Evolutionary conservation across 1,140 invertebrate species (phyloP).

Genomic region (Lethocerus indicus): DNA sequence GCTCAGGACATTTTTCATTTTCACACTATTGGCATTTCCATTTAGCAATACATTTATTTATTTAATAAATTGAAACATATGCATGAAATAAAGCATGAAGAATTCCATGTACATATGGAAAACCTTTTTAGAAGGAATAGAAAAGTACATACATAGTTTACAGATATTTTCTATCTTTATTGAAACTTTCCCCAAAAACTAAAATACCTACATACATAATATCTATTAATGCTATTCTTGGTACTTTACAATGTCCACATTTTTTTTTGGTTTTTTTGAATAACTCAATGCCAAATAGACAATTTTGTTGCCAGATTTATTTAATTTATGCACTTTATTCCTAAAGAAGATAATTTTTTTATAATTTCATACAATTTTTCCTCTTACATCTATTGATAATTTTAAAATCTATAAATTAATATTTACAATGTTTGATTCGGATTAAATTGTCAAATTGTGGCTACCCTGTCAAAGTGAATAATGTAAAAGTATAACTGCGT

Average conservation of each 20-base stretch:
- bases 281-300: conserved; percentile 7
- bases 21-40: no score
- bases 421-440: conserved; percentile 11
- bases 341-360: conserved; percentile 7
- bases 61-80: no score
- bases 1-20: no score
- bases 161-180: no score
- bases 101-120: no score
- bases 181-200: conserved; percentile 13
- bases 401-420: conserved; percentile 13
- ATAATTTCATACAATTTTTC: conserved; percentile 8
- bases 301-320: conserved; percentile 8
- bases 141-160: no score
- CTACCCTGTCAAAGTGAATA: conserved; percentile 13
- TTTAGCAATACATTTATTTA: no score
- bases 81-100: no score
- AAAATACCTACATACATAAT: conserved; percentile 14
- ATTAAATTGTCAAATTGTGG: conserved; percentile 15
- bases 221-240: conserved; percentile 7
- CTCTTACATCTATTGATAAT: conserved; percentile 11
- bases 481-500: no score
- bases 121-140: no score
- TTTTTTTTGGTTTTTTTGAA: conserved; percentile 8
- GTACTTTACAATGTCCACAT: conserved; percentile 8
- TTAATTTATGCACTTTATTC: neutral